phyloP scores from a whole-genome alignment of 2,888 invertebrate species.

The Amphipyra berbera region DNA sequence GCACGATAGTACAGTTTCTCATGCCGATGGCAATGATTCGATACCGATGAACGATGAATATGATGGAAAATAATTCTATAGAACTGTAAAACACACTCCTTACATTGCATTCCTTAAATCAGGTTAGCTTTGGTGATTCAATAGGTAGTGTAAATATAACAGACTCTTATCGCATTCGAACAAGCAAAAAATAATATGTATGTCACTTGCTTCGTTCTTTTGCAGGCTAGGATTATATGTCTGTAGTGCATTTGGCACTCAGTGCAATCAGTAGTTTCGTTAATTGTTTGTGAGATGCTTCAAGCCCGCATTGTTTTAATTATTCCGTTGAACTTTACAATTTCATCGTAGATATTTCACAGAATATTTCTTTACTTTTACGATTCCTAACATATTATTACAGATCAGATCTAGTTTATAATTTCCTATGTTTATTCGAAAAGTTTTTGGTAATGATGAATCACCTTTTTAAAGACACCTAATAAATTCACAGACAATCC shows the following conservation, averaged over 20 bases:
- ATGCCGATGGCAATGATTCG: no score
- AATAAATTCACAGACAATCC: conserved; percentile 12
- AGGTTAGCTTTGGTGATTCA: not conserved
- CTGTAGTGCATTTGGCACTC: not conserved
- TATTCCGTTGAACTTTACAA: not conserved
- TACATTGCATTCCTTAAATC: conserved; percentile 5
- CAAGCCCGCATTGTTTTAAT: not conserved
- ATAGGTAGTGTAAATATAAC: not conserved
- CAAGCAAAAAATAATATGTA: no score
- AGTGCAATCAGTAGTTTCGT: not conserved
- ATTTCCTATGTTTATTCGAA: not conserved
- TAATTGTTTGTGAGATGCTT: not conserved
- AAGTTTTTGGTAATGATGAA: conserved; percentile 5
- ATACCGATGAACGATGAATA: no score
- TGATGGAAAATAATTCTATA: no score
- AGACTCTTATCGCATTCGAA: no score
- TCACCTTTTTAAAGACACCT: conserved; percentile 1
- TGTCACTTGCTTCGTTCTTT: not conserved
- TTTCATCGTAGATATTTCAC: not conserved
- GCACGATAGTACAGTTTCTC: no score
- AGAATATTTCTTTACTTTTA: not conserved
- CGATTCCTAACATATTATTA: not conserved
- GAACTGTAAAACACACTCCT: no score
- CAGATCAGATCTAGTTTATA: not conserved
- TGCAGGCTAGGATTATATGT: not conserved